Percentiles rank a stretch among this genome's conserved stretches.
phyloP scores from a whole-genome alignment of 2,797 vertebrate species.

The Aulostomus chinensis region DNA sequence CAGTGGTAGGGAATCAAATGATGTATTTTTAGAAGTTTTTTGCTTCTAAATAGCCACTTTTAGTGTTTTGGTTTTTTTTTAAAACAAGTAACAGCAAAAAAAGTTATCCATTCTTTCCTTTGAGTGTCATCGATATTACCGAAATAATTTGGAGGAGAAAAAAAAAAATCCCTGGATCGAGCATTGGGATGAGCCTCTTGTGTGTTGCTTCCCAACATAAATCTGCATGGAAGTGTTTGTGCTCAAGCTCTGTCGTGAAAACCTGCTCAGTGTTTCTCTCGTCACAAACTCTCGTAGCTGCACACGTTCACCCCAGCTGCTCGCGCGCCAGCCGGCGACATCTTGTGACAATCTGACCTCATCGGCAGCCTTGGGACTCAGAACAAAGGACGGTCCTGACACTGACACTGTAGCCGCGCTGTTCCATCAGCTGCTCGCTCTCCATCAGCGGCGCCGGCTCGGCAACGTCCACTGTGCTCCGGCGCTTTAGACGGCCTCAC shows the following conservation, averaged over 20 bases:
- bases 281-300: constrained; percentile 3
- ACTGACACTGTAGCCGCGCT: constrained; percentile 33
- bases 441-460: constrained; percentile 5
- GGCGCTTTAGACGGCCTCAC: constrained; percentile 4
- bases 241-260: constrained; percentile 60
- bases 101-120: constrained; percentile 15
- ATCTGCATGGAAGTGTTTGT: constrained; percentile 77
- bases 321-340: constrained; percentile 36
- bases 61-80: constrained; percentile 20
- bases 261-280: constrained; percentile 46
- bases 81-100: constrained; percentile 28
- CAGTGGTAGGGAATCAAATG: constrained; percentile 7
- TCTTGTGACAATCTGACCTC: constrained; percentile 76
- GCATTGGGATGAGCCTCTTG: constrained; percentile 39
- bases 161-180: constrained; percentile 18
- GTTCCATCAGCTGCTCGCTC: constrained; percentile 1
- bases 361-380: constrained; percentile 55
- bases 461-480: constrained; percentile 6
- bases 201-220: constrained; percentile 62
- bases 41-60: constrained; percentile 33
- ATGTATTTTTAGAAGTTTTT: constrained; percentile 11
- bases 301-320: constrained; percentile 17
- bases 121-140: constrained; percentile 27
- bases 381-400: constrained; percentile 61
- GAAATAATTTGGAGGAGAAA: constrained; percentile 21